A percentile compares a stretch with the other conserved stretches of the same genome.
phyloP scores from a whole-genome alignment of 92 coral and sea anemone species.

The Phymanthus crucifer region DNA sequence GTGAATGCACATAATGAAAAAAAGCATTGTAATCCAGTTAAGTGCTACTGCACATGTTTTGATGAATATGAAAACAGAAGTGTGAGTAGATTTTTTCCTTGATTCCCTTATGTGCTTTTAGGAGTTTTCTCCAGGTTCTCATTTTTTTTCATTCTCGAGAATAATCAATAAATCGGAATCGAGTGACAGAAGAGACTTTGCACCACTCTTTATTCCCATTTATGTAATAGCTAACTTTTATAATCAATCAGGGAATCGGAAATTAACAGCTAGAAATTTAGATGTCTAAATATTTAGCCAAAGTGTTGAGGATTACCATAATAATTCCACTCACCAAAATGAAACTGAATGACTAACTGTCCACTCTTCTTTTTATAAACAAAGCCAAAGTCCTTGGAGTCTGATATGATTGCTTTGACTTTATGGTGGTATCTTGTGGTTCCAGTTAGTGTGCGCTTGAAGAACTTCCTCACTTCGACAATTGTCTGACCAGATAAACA shows the following conservation, averaged over 20 bases:
- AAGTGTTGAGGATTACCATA: conserved; percentile 62
- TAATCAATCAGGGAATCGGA: neutral
- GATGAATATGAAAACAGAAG: neutral
- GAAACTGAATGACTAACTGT: conserved; percentile 52
- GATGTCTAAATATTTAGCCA: neutral
- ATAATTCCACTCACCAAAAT: conserved; percentile 76
- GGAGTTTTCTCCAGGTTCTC: neutral
- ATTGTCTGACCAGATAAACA: conserved; percentile 41
- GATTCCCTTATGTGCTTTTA: neutral
- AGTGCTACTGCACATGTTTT: neutral
- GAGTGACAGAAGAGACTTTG: too few species aligned
- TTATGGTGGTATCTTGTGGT: conserved; percentile 16
- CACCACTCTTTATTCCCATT: too few species aligned
- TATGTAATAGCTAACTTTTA: too few species aligned
- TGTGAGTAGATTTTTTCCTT: too few species aligned
- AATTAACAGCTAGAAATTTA: neutral
- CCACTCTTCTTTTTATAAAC: conserved; percentile 51
- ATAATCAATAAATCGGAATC: too few species aligned
- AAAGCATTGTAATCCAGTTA: too few species aligned
- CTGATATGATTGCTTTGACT: conserved; percentile 24
- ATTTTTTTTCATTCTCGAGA: too few species aligned
- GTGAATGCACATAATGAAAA: too few species aligned
- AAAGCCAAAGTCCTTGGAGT: conserved; percentile 60
- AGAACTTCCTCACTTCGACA: conserved; percentile 43
- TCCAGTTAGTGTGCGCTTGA: conserved; percentile 29